Percentiles rank a stretch among this genome's conserved stretches.
Evolutionary conservation across 2,888 invertebrate genomes (phyloP).

Genomic region (Alentia gelatinosa): DNA sequence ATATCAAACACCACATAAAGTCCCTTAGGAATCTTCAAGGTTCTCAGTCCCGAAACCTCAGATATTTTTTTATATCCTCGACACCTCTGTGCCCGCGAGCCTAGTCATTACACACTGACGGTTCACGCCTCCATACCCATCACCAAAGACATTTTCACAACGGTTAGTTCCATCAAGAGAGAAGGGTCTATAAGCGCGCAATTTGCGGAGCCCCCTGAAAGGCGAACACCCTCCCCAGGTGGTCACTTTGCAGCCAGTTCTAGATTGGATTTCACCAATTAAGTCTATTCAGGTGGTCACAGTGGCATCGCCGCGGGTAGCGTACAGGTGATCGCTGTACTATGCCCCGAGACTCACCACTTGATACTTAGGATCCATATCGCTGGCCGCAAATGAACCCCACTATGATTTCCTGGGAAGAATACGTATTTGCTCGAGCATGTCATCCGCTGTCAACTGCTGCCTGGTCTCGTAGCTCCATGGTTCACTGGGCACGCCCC

Average conservation of each 20-base stretch:
- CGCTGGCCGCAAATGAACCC: background rate
- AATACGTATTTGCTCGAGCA: background rate
- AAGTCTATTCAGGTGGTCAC: background rate
- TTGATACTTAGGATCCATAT: constrained; percentile 8
- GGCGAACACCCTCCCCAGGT: background rate
- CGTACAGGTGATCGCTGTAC: background rate
- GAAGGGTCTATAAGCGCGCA: background rate
- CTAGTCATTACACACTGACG: background rate
- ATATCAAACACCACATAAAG: background rate
- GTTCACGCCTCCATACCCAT: background rate
- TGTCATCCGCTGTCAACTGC: background rate
- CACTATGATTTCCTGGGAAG: background rate
- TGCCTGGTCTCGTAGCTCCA: background rate
- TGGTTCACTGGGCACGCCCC: background rate
- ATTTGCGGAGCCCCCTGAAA: background rate
- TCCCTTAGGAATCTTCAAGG: background rate
- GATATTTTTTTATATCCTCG: background rate
- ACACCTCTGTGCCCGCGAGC: background rate
- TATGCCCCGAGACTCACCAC: background rate
- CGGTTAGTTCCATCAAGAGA: background rate
- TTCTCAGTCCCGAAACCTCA: background rate
- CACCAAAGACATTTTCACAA: background rate
- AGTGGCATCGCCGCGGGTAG: background rate
- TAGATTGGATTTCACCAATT: constrained; percentile 26
- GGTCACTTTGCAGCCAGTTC: background rate